A percentile compares a stretch with the other conserved stretches of the same genome.
Evolutionary conservation across 2,113 vertebrate genomes (phyloP).

Genomic region (Chroicocephalus ridibundus): DNA sequence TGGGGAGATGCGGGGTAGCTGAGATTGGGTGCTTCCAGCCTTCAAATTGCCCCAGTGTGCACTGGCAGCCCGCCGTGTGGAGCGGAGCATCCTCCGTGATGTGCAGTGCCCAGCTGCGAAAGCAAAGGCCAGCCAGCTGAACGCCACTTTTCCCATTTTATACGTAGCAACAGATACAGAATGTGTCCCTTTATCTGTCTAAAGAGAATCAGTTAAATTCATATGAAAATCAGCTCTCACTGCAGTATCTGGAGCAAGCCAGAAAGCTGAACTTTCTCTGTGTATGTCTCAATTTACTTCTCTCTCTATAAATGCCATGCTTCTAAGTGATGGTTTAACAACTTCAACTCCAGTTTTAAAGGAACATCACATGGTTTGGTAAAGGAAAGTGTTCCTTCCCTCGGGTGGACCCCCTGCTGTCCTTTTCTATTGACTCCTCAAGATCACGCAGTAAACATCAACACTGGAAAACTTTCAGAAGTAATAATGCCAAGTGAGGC

Average conservation of each 20-base stretch:
- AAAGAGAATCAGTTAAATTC: background rate
- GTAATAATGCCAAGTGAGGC: background rate
- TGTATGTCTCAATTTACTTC: background rate
- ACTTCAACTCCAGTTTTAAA: background rate
- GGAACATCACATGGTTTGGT: background rate
- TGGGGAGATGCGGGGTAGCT: background rate
- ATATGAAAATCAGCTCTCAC: background rate
- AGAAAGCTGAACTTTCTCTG: background rate
- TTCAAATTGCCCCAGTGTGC: background rate
- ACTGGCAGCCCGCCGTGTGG: background rate
- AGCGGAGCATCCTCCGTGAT: accelerated
- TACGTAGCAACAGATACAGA: background rate
- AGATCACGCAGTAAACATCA: background rate
- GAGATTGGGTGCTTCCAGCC: background rate
- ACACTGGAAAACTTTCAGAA: background rate
- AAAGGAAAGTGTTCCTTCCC: background rate
- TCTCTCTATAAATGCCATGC: background rate
- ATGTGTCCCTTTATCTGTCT: background rate
- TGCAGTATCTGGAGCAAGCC: background rate
- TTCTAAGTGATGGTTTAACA: background rate
- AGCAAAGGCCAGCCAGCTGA: background rate
- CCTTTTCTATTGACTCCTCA: background rate
- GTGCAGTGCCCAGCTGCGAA: background rate
- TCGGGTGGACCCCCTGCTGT: background rate
- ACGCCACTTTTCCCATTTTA: background rate